A percentile compares a stretch with the other conserved stretches of the same genome.
Evolutionary conservation across 2,113 vertebrate species (phyloP).

Genomic region (Solenodon paradoxus): DNA sequence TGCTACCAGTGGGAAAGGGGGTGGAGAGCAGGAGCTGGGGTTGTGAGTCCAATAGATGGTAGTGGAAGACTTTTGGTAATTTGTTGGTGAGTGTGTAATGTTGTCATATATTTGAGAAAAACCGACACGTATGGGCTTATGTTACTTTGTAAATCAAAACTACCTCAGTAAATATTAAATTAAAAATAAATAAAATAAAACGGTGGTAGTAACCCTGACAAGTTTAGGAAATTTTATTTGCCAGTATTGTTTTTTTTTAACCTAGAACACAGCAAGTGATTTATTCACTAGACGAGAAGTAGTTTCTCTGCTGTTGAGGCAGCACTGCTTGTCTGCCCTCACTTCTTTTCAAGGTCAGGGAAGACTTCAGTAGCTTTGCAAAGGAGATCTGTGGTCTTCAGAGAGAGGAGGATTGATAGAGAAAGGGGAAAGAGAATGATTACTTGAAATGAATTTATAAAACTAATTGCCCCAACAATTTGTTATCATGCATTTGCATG

Average conservation of each 20-base stretch:
- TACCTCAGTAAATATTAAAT: too few species aligned
- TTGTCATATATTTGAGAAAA: too few species aligned
- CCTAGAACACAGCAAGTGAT: slow-evolving; percentile 53
- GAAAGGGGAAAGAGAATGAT: neutral
- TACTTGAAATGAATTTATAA: neutral
- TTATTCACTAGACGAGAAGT: slow-evolving; percentile 41
- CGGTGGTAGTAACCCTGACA: slow-evolving; percentile 64
- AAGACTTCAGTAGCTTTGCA: neutral
- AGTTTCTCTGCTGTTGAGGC: slow-evolving; percentile 27
- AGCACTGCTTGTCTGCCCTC: slow-evolving; percentile 17
- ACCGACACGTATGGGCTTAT: too few species aligned
- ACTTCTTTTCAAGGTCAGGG: neutral
- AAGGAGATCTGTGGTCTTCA: neutral
- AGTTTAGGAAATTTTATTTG: slow-evolving; percentile 66
- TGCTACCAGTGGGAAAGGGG: too few species aligned
- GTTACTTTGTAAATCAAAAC: too few species aligned
- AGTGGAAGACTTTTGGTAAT: too few species aligned
- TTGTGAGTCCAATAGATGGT: too few species aligned
- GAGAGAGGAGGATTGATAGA: neutral
- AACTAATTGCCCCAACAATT: slow-evolving; percentile 53
- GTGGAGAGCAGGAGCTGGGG: too few species aligned
- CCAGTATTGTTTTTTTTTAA: slow-evolving; percentile 74
- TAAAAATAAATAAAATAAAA: too few species aligned
- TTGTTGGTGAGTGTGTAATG: too few species aligned
- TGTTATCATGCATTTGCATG: slow-evolving; percentile 58